phyloP scores from a whole-genome alignment of 2,113 vertebrate genomes.

The Cynocephalus volans region DNA sequence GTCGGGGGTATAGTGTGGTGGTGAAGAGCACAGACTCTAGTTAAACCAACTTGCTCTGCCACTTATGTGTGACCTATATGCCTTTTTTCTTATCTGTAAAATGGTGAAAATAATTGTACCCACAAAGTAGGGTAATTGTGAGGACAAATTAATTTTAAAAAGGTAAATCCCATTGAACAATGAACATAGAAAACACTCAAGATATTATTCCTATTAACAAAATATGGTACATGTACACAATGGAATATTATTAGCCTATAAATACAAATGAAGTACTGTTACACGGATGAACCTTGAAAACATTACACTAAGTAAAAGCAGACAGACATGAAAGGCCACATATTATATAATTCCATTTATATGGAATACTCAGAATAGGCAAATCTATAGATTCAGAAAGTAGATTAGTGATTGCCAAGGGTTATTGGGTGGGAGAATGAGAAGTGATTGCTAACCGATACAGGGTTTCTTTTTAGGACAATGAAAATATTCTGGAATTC shows the following conservation, averaged over 20 bases:
- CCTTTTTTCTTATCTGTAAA: background rate
- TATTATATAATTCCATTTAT: background rate
- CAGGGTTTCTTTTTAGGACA: background rate
- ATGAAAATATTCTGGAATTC: constrained; percentile 18
- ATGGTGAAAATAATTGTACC: background rate
- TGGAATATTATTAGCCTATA: background rate
- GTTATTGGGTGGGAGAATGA: background rate
- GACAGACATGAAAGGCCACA: background rate
- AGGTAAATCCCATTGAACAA: background rate
- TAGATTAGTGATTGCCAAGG: background rate
- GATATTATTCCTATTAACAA: background rate
- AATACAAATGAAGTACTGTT: background rate
- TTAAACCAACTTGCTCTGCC: background rate
- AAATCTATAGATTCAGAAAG: background rate
- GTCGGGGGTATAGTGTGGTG: fast-evolving
- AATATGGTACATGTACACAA: background rate
- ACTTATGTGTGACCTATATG: background rate
- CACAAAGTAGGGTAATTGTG: background rate
- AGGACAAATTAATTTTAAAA: background rate
- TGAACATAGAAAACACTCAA: background rate
- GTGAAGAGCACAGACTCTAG: background rate
- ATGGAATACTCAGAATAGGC: background rate
- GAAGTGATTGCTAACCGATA: too few relatives aligned
- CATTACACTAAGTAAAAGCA: background rate
- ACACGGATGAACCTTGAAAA: background rate